Evolutionary conservation across 2,888 invertebrate species (phyloP).

Genomic region (Eristalis arbustorum): DNA sequence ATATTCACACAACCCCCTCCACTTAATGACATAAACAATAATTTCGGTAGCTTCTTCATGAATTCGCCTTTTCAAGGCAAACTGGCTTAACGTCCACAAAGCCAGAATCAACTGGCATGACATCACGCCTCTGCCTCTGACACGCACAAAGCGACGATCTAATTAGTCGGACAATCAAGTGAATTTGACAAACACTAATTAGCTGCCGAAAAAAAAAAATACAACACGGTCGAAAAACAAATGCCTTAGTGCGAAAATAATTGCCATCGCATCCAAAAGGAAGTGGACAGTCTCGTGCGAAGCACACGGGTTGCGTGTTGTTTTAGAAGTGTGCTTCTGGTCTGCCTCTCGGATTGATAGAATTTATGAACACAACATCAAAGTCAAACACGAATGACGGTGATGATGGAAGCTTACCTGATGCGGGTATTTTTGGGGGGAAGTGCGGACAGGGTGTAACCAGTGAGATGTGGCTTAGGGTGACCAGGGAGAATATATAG

Average conservation of each 20-base stretch:
- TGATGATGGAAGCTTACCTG: slow-evolving; percentile 7
- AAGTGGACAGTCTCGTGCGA: neutral
- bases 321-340: slow-evolving; percentile 16
- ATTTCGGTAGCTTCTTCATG: neutral
- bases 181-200: slow-evolving; percentile 12
- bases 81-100: neutral
- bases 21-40: neutral
- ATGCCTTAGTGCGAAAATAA: neutral
- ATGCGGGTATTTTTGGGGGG: neutral
- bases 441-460: neutral
- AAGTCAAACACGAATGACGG: slow-evolving; percentile 25
- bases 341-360: neutral
- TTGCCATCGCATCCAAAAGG: neutral
- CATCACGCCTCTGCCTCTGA: neutral
- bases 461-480: neutral
- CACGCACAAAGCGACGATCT: neutral
- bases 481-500: neutral
- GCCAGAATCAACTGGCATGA: neutral
- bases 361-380: slow-evolving; percentile 25
- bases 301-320: neutral
- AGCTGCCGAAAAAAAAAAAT: neutral
- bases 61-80: neutral
- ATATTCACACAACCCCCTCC: neutral
- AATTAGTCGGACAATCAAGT: slow-evolving; percentile 11
- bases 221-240: neutral